Conservation (phyloP, 2,888 invertebrate genomes). For the Vanessa cardui region DNA sequence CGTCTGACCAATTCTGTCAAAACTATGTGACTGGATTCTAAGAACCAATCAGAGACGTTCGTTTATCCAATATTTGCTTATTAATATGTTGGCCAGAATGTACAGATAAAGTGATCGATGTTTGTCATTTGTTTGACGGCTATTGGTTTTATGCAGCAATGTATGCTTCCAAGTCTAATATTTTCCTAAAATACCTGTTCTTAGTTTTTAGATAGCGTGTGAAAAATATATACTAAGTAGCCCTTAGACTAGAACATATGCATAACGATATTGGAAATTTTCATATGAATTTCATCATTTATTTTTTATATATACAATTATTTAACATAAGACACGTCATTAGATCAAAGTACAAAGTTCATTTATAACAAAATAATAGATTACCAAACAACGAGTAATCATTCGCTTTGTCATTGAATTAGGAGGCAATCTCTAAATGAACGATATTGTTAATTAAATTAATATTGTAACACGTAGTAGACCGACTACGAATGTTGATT, state of each 20-base stretch:
- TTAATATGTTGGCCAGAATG: slow-evolving; percentile 62
- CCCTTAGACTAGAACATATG: too few species aligned
- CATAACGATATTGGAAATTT: too few species aligned
- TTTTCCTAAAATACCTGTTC: too few species aligned
- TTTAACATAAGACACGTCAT: slow-evolving; percentile 3
- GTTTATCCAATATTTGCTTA: slow-evolving; percentile 64
- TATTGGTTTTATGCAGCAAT: neutral
- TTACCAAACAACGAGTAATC: too few species aligned
- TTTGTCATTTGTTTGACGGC: slow-evolving; percentile 41
- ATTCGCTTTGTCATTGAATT: too few species aligned
- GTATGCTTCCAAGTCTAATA: neutral
- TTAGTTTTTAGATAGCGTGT: too few species aligned
- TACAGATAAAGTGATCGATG: slow-evolving; percentile 56
- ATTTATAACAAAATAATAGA: neutral
- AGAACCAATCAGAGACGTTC: slow-evolving; percentile 49
- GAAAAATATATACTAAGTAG: too few species aligned
- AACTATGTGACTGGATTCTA: slow-evolving; percentile 17
- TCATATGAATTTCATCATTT: slow-evolving; percentile 12
- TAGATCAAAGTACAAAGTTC: slow-evolving; percentile 8
- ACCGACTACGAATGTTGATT: too few species aligned
- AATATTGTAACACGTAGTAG: too few species aligned
- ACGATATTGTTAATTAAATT: too few species aligned
- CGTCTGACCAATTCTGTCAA: slow-evolving; percentile 32
- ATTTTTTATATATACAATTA: neutral
- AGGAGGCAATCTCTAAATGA: too few species aligned